phyloP scores from a whole-genome alignment of 2,113 vertebrate species.

The Chloroceryle aenea region DNA sequence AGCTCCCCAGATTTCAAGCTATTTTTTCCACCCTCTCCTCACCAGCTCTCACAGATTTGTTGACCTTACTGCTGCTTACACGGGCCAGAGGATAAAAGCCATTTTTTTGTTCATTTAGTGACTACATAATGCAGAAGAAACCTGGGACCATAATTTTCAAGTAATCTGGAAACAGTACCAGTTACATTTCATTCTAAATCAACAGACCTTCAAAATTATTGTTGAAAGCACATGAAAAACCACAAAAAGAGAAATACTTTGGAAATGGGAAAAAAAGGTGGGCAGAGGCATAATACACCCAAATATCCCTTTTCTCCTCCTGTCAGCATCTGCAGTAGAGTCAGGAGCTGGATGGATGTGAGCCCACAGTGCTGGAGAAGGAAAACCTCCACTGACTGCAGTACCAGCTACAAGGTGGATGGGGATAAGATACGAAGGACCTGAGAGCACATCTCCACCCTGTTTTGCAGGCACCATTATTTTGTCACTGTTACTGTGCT shows the following conservation, averaged over 20 bases:
- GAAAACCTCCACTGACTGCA: not conserved
- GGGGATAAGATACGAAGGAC: accelerated
- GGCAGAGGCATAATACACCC: not conserved
- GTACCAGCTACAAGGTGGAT: not conserved
- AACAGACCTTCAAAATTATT: not conserved
- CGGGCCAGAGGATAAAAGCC: not conserved
- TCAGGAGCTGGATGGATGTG: not conserved
- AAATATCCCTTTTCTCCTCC: not conserved
- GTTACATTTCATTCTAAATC: not conserved
- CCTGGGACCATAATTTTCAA: not conserved
- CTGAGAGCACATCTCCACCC: not conserved
- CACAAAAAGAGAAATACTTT: not conserved
- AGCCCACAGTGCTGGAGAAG: not conserved
- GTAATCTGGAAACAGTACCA: not conserved
- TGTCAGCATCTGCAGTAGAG: not conserved
- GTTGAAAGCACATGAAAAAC: not conserved
- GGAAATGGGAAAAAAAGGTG: not conserved
- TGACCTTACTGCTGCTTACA: not conserved
- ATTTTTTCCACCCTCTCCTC: not conserved
- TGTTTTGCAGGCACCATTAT: not conserved
- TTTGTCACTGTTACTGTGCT: not conserved
- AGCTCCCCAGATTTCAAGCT: not conserved
- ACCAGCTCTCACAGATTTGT: not conserved
- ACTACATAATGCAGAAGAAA: not conserved
- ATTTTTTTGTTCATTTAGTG: not conserved